Evolutionary conservation across 2,797 vertebrate species (phyloP), one percentile per base, ranked within the genome.

Genomic region (Fratercula arctica): DNA sequence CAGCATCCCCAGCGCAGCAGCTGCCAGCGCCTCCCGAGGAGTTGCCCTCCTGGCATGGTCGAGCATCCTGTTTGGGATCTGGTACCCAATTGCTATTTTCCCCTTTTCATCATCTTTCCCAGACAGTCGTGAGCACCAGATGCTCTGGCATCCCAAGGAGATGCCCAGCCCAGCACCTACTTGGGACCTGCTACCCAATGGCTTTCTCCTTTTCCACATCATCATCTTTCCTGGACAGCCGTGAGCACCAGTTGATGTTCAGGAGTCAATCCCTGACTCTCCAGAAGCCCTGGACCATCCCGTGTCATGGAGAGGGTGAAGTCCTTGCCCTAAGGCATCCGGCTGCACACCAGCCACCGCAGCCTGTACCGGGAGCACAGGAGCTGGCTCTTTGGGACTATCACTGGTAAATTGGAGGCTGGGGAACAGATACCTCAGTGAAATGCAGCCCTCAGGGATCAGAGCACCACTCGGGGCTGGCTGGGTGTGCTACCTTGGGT

Each of bases 301-400:
- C 0, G 0, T 53, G n/a, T 28, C 39, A 23, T 28, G 19, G 16
- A 90, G 11, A 9, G 24, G 14, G 29, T 31, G 14, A 57, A 66
- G n/a, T 24, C 24, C 43, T 87, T 48, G 26, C 21, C 45, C n/a
- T 53, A 2, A 29, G 15, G 16, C 50, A 73, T 25, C 45, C 1
- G 0, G 48, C 39, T 63, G 35, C 50, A 41, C 41, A 29, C 9
- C 13, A 57, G 50, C 69, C 69, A 68, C 57, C 63, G 33, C 60
- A 83, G 74, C 28, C 46, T 76, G 50, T 11, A 9, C 10, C 19
- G 21, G 37, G 39, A 90, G 35, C 50, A 60, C 6, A 9, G 60
- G 11, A 86, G 13, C 10, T 43, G 17, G 9, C 10, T 25, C 66
- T 50, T 33, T 54, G 39, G 24, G 33, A 10, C 7, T 72, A 57